Evolutionary conservation across 2,797 vertebrate genomes (phyloP).

Genomic region (Cryptoblepharus egeriae): DNA sequence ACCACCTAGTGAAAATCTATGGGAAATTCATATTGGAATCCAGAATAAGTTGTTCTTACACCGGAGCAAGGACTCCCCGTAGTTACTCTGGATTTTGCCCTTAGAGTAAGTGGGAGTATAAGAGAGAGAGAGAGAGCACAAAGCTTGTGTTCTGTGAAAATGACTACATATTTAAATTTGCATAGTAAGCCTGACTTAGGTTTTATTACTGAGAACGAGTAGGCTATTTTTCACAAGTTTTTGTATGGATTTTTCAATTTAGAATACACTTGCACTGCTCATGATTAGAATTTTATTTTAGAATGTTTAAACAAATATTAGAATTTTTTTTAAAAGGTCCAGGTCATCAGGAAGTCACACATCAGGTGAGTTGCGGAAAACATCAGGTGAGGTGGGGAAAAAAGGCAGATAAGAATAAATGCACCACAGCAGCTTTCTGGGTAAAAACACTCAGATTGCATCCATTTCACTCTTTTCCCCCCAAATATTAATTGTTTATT

Average conservation of each 20-base stretch:
- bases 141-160: not conserved
- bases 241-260: conserved; percentile 2
- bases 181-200: not conserved
- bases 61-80: no score
- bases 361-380: not conserved
- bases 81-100: no score
- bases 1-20: no score
- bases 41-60: no score
- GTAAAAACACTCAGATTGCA: not conserved
- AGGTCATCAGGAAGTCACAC: not conserved
- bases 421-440: not conserved
- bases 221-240: not conserved
- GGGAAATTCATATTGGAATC: no score
- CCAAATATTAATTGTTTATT: conserved; percentile 15
- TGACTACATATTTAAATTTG: not conserved
- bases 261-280: not conserved
- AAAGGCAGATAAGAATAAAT: not conserved
- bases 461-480: not conserved
- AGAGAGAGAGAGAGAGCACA: not conserved
- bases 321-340: no score
- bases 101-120: no score
- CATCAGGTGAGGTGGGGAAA: not conserved
- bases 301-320: no score
- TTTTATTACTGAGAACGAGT: not conserved
- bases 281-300: conserved; percentile 3